Base-by-base conservation (phyloP, 2,113 vertebrate species). In the Dolichallabes microphthalmus region DNA sequence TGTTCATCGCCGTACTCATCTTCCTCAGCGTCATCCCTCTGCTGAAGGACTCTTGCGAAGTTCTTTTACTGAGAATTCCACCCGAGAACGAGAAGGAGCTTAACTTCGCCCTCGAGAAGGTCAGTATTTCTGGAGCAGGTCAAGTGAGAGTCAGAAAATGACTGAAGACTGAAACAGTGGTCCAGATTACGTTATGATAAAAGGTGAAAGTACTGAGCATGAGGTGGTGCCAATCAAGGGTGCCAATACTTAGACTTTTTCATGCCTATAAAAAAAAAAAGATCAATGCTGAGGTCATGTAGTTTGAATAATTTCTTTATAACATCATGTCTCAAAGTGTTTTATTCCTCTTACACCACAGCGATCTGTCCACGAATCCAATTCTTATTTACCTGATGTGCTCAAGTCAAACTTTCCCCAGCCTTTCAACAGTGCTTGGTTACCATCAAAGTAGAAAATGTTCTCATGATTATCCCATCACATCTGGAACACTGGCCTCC, bases 21-120 rank as follows among this genome's bases (percentile, higher is more conserved):
- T 99, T 98, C 87, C 96, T 98, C 88, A 99, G 97, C 83, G 98
- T 99, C 92, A 94, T 99, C 74, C 98, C 98, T 80, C 93, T 99
- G 63, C 79, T 99, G 89, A 99, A 98, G 92, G 98, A 99, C 64
- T 95, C 97, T 66, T 99, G 97, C 53, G 96, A 99, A 87, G 96
- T 99, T 58, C 96, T 99, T 32, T 94, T 99, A 58, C 91, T 99
- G 55, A 94, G 98, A 83, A 93, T 92, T 22, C 97, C 98, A 35
- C 95, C 93, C 30, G 96, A 98, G 85, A 89, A 95, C 14, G 98
- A 99, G 91, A 98, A 98, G 82, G 96, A 97, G 64, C 94, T 99
- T 66, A 96, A 95, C 88, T 86, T 87, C 60, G 97, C 97, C 11
- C 94, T 99, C 88, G 97, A 99, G 92, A 99, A 99, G 96, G 98